Conservation (phyloP, 2,113 vertebrate species). For the Caranx ignobilis region DNA sequence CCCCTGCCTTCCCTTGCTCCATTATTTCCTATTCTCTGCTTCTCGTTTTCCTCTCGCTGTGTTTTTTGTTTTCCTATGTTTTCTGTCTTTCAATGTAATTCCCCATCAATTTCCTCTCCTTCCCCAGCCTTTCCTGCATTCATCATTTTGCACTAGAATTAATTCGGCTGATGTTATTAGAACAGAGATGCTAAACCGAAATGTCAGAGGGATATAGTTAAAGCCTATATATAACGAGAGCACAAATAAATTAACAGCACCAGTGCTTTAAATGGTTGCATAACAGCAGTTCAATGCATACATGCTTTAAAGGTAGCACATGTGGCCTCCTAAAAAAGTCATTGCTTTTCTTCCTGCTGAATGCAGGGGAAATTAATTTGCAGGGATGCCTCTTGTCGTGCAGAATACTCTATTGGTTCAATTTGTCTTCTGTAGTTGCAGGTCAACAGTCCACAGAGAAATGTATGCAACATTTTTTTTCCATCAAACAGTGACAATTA, state of each 20-base stretch:
- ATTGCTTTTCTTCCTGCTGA: background rate
- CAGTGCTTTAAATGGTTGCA: background rate
- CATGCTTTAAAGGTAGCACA: background rate
- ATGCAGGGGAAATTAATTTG: background rate
- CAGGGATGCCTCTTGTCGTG: background rate
- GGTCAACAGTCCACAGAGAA: slow-evolving; percentile 1
- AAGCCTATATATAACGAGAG: background rate
- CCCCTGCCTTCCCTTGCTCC: background rate
- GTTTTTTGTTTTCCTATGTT: background rate
- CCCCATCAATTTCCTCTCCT: background rate
- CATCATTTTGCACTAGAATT: background rate
- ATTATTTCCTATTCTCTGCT: background rate
- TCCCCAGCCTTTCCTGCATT: background rate
- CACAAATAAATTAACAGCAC: background rate
- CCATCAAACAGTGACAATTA: background rate
- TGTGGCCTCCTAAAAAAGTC: background rate
- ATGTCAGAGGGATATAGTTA: slow-evolving; percentile 1
- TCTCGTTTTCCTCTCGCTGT: background rate
- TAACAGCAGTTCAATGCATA: background rate
- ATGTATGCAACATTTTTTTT: background rate
- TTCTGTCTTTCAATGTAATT: background rate
- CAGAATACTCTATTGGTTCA: slow-evolving; percentile 10
- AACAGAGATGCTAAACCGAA: background rate
- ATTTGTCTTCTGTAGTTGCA: slow-evolving; percentile 20
- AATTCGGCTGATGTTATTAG: background rate